Evolutionary conservation across 2,888 invertebrate genomes (phyloP), one percentile per base, ranked within the genome.

Genomic region (Parapristionchus giblindavisi): DNA sequence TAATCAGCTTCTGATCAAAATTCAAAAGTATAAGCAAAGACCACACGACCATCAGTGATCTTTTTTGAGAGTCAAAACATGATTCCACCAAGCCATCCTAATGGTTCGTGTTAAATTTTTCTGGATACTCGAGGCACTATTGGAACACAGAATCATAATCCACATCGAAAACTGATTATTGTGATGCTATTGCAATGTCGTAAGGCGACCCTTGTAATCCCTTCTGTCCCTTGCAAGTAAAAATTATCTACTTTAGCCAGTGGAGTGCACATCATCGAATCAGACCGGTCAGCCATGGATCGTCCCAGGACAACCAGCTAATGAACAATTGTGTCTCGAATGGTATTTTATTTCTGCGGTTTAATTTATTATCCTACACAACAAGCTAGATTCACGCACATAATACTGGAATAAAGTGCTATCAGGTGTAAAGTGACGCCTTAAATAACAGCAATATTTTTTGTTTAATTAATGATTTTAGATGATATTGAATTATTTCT

Each of bases 241-340:
- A 51, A 51, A 17, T 51, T 51, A 14, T 21, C 21, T 17, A n/a
- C n/a, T n/a, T n/a, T 38, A 61, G 54, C 76, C 76, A 11, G 65
- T 56, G 17, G 76, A 76, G n/a, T 70, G 60, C 58, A 68, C 66
- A 0, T 27, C 68, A 6, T 58, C 75, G 1, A 66, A 58, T 51
- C 66, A 66, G 66, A 51, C 71, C 43, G 60, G 72, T 6, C 52
- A 71, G 38, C 65, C 54, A 27, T 63, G 65, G 77, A 54, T 60
- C 48, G 27, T 17, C 6, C 43, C 60, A 1, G 51, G 51, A 1
- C 60, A 51, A n/a, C 43, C 61, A 34, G 73, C 73, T 4, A 73
- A 73, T 17, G 73, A 73, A 24, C 43, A 61, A 51, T 14, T 17
- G 24, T 73, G 73, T 32, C 73, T 73, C 17, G 61, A 32, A 1